These are phyloP conservation scores for Melolontha melolontha DNA, from an alignment of 2,888 invertebrate genomes.

Conservation along the genomic window DNA sequence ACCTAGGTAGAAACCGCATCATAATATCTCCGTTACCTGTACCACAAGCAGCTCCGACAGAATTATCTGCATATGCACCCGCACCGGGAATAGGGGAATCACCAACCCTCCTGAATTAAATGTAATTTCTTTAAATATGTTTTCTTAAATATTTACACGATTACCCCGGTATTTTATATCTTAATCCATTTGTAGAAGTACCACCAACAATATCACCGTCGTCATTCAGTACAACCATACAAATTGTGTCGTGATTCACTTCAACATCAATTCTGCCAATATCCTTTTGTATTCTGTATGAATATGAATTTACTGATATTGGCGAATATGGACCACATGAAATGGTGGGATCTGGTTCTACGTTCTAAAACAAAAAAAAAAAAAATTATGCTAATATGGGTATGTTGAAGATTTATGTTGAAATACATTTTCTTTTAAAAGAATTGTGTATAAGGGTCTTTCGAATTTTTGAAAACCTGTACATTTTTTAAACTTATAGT, in stretches of 20 bases:
- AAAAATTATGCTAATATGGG: slow-evolving; percentile 52
- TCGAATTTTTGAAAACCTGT: no score
- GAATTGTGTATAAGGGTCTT: no score
- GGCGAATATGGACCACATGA: slow-evolving; percentile 89
- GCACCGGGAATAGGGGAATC: slow-evolving; percentile 92
- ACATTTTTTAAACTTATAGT: no score
- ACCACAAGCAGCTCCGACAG: slow-evolving; percentile 85
- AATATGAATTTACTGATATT: slow-evolving; percentile 45
- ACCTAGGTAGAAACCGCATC: slow-evolving; percentile 96
- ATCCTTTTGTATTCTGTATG: slow-evolving; percentile 34
- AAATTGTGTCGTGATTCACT: slow-evolving; percentile 96
- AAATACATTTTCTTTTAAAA: no score
- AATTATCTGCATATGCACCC: slow-evolving; percentile 92
- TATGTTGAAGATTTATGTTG: not conserved
- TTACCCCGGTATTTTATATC: slow-evolving; percentile 92
- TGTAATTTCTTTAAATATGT: no score
- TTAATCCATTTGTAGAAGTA: slow-evolving; percentile 96
- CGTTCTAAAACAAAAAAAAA: slow-evolving; percentile 71
- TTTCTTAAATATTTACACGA: no score
- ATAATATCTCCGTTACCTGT: slow-evolving; percentile 98
- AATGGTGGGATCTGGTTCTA: slow-evolving; percentile 82
- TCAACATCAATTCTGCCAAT: slow-evolving; percentile 62
- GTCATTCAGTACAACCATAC: slow-evolving; percentile 89
- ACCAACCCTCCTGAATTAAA: slow-evolving; percentile 73
- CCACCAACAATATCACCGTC: slow-evolving; percentile 87